These are phyloP conservation scores for Drosophila sordidula DNA, from an alignment of 2,888 invertebrate species.

Conservation along the genomic window DNA sequence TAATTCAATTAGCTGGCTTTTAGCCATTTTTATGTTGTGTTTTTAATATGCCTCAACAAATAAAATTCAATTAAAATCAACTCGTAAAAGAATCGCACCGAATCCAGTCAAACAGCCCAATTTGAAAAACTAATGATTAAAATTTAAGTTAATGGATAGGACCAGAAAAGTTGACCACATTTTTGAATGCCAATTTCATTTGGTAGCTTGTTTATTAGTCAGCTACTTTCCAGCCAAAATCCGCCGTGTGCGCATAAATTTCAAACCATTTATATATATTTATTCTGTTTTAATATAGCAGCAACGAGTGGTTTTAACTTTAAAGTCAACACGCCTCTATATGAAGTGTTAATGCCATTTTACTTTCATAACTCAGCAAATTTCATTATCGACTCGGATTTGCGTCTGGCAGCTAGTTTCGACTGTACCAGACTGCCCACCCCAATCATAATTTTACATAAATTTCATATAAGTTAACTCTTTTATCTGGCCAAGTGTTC, in stretches of 20 bases:
- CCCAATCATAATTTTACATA: constrained; percentile 54
- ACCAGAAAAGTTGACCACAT: constrained; percentile 37
- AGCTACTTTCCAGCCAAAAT: constrained; percentile 21
- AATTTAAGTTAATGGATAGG: constrained; percentile 4
- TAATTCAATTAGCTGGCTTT: constrained; percentile 73
- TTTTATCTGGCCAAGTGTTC: constrained; percentile 41
- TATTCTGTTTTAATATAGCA: constrained; percentile 20
- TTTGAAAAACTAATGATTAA: constrained; percentile 8
- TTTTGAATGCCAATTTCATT: constrained; percentile 42
- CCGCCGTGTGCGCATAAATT: constrained; percentile 58
- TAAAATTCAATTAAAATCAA: constrained; percentile 59
- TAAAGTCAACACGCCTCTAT: constrained; percentile 17
- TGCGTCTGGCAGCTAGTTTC: constrained; percentile 20
- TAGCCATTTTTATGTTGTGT: constrained; percentile 31
- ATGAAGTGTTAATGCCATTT: constrained; percentile 52
- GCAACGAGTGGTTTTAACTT: constrained; percentile 11
- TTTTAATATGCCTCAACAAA: constrained; percentile 38
- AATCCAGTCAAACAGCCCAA: constrained; percentile 41
- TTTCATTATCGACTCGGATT: constrained; percentile 13
- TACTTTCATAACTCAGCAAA: constrained; percentile 42
- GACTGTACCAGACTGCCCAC: constrained; percentile 22
- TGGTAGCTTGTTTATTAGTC: constrained; percentile 57
- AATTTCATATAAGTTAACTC: constrained; percentile 45
- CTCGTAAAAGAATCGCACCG: constrained; percentile 35
- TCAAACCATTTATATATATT: constrained; percentile 15